phyloP scores from a whole-genome alignment of 2,888 invertebrate species.

The Helicoverpa assulta region DNA sequence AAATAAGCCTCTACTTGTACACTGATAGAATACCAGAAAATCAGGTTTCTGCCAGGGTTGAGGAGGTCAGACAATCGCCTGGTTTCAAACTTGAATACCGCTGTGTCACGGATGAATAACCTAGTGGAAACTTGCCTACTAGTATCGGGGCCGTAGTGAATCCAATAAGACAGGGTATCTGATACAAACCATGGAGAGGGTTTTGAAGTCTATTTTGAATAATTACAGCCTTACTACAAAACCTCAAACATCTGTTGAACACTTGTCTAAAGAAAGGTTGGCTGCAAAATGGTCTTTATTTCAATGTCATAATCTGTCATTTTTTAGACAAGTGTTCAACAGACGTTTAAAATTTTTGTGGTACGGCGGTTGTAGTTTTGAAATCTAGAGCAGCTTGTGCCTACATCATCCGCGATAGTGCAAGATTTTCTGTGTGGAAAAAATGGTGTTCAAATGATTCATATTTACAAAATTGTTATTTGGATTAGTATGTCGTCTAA shows the following conservation, averaged over 20 bases:
- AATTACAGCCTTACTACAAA: too few relatives aligned
- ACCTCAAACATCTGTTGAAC: too few relatives aligned
- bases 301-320: too few relatives aligned
- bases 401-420: too few relatives aligned
- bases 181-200: background rate
- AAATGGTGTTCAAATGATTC: background rate
- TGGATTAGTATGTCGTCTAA: background rate
- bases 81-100: slow-evolving; percentile 44
- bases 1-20: slow-evolving; percentile 24
- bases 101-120: slow-evolving; percentile 30
- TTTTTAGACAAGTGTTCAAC: too few relatives aligned
- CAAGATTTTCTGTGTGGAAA: background rate
- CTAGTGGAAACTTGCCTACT: slow-evolving; percentile 23
- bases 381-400: too few relatives aligned
- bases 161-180: background rate
- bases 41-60: slow-evolving; percentile 50
- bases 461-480: background rate
- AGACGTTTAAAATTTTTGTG: too few relatives aligned
- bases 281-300: too few relatives aligned
- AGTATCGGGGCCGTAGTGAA: slow-evolving; percentile 3
- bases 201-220: too few relatives aligned
- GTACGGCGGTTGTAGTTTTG: too few relatives aligned
- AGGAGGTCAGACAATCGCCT: slow-evolving; percentile 48
- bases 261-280: too few relatives aligned
- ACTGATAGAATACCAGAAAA: slow-evolving; percentile 28